These are phyloP conservation scores for Enteromius viviparus DNA, from an alignment of 2,797 vertebrate species.

Conservation along the genomic window DNA sequence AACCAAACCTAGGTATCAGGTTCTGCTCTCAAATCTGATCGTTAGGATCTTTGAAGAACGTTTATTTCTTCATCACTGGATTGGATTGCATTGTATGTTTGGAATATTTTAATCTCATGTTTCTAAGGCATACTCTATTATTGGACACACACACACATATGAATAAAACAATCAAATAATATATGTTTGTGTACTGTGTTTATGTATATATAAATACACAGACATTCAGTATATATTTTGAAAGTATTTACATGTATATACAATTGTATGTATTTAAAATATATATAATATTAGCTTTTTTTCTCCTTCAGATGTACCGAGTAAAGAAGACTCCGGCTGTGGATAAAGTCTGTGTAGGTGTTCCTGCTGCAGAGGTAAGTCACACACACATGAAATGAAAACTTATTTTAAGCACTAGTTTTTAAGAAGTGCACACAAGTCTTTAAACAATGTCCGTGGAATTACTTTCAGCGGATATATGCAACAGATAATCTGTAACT, in stretches of 20 bases:
- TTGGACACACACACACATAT: no score
- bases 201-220: background rate
- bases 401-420: slow-evolving; percentile 7
- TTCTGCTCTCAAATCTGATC: no score
- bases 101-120: no score
- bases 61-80: no score
- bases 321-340: slow-evolving; percentile 91
- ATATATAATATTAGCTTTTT: background rate
- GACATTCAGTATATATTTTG: no score
- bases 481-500: background rate
- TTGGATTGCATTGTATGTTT: no score
- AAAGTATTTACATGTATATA: no score
- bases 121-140: no score
- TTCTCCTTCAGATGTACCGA: slow-evolving; percentile 83
- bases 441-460: background rate
- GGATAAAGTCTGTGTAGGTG: slow-evolving; percentile 91
- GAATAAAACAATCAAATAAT: no score
- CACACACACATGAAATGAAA: slow-evolving; percentile 1
- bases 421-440: background rate
- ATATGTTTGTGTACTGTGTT: background rate
- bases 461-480: background rate
- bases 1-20: no score
- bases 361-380: slow-evolving; percentile 59
- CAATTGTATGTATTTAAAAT: no score
- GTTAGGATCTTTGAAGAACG: no score